phyloP scores from a whole-genome alignment of 2,113 vertebrate genomes.

The Chaenocephalus aceratus region DNA sequence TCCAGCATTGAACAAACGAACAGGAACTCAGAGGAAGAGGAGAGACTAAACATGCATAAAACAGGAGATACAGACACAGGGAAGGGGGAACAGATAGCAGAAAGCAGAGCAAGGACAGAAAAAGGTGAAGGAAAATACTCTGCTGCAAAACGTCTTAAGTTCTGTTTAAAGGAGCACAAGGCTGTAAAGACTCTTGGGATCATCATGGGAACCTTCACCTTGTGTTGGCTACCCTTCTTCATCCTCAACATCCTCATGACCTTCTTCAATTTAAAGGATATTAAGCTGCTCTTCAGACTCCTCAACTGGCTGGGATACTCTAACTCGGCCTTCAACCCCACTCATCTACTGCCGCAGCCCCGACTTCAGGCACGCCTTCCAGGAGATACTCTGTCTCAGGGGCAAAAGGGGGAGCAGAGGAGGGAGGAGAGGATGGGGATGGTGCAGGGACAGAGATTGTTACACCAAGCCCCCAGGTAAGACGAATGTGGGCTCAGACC shows the following conservation, averaged over 20 bases:
- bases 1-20: constrained; percentile 75
- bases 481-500: constrained; percentile 17
- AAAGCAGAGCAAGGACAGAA: constrained; percentile 33
- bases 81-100: constrained; percentile 53
- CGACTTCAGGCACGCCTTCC: constrained; percentile 93
- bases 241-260: constrained; percentile 92
- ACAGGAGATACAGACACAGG: neutral
- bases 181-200: constrained; percentile 97
- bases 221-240: constrained; percentile 99
- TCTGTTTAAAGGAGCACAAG: constrained; percentile 94
- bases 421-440: constrained; percentile 65
- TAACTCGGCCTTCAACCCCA: constrained; percentile 96
- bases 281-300: constrained; percentile 86
- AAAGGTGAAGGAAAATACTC: constrained; percentile 55
- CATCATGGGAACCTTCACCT: constrained; percentile 98
- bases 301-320: constrained; percentile 97
- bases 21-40: constrained; percentile 32
- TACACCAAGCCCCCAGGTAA: constrained; percentile 25
- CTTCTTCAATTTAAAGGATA: constrained; percentile 82
- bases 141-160: constrained; percentile 82
- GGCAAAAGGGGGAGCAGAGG: constrained; percentile 76
- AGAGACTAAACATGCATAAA: constrained; percentile 52
- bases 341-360: constrained; percentile 97
- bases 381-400: constrained; percentile 91
- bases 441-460: constrained; percentile 73